Evolutionary conservation across 2,888 invertebrate species (phyloP).

Genomic region (Noctua pronuba): DNA sequence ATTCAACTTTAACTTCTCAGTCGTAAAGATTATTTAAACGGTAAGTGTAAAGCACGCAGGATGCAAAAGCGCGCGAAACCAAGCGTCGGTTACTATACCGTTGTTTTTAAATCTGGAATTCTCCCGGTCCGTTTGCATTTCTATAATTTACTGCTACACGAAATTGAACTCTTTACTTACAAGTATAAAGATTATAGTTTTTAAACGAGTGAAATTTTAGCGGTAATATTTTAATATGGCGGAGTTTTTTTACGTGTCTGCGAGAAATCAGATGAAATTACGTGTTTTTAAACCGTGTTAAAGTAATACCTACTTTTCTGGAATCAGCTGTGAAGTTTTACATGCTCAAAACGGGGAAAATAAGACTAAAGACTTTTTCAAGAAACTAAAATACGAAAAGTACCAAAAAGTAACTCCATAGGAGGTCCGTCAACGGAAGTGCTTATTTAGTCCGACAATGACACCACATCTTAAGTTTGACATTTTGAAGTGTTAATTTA

Average conservation of each 20-base stretch:
- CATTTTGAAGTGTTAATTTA: constrained; percentile 26
- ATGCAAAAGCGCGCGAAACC: constrained; percentile 67
- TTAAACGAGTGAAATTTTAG: constrained; percentile 25
- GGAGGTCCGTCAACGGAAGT: constrained; percentile 44
- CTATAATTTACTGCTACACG: constrained; percentile 28
- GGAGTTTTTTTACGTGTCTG: constrained; percentile 35
- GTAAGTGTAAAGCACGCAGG: constrained; percentile 40
- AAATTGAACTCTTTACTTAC: constrained; percentile 10
- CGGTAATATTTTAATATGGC: constrained; percentile 45
- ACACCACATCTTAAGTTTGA: constrained; percentile 33
- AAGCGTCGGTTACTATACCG: constrained; percentile 70
- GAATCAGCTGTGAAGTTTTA: constrained; percentile 34
- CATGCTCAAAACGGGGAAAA: not conserved
- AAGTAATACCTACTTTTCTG: constrained; percentile 1
- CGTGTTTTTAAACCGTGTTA: constrained; percentile 37
- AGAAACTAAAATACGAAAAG: not conserved
- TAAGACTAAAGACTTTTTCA: not conserved
- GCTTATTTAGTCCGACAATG: constrained; percentile 11
- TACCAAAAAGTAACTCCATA: constrained; percentile 7
- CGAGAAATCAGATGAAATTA: constrained; percentile 53
- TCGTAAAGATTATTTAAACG: not conserved
- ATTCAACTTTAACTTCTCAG: constrained; percentile 14
- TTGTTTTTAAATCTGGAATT: constrained; percentile 82
- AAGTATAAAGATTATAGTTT: constrained; percentile 13
- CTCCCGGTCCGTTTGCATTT: constrained; percentile 68